phyloP scores from a whole-genome alignment of 2,888 invertebrate genomes.

The Microchrysa polita region DNA sequence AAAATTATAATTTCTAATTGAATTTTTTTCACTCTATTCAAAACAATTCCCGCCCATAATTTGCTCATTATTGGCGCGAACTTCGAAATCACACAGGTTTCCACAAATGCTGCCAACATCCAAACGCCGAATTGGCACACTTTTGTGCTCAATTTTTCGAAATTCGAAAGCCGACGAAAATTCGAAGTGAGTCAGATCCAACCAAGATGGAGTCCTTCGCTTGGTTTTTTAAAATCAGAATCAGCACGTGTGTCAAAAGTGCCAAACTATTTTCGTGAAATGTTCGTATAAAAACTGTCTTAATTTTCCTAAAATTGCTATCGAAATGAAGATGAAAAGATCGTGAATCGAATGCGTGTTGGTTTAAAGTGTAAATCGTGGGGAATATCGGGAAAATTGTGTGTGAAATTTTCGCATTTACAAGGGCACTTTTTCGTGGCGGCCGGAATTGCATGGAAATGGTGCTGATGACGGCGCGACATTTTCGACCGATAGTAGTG shows the following conservation, averaged over 20 bases:
- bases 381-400: slow-evolving; percentile 22
- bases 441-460: slow-evolving; percentile 6
- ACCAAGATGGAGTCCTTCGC: slow-evolving; percentile 64
- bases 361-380: neutral
- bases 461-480: slow-evolving; percentile 15
- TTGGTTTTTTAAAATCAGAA: slow-evolving; percentile 64
- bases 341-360: neutral
- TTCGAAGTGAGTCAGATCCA: slow-evolving; percentile 44
- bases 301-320: neutral
- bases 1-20: too few relatives aligned
- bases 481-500: neutral
- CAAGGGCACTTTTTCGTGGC: slow-evolving; percentile 21
- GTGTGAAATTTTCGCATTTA: slow-evolving; percentile 31
- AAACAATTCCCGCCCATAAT: too few relatives aligned
- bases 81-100: neutral
- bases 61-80: neutral
- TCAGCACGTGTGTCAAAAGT: slow-evolving; percentile 66
- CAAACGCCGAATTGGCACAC: neutral
- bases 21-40: too few relatives aligned
- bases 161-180: slow-evolving; percentile 37
- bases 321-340: slow-evolving; percentile 41
- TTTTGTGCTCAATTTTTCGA: slow-evolving; percentile 13
- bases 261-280: slow-evolving; percentile 64
- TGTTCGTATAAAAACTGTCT: slow-evolving; percentile 60
- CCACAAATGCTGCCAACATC: too few relatives aligned